Evolutionary conservation across 2,113 vertebrate genomes (phyloP), one percentile per base, ranked within the genome.

Genomic region (Phasianus colchicus): DNA sequence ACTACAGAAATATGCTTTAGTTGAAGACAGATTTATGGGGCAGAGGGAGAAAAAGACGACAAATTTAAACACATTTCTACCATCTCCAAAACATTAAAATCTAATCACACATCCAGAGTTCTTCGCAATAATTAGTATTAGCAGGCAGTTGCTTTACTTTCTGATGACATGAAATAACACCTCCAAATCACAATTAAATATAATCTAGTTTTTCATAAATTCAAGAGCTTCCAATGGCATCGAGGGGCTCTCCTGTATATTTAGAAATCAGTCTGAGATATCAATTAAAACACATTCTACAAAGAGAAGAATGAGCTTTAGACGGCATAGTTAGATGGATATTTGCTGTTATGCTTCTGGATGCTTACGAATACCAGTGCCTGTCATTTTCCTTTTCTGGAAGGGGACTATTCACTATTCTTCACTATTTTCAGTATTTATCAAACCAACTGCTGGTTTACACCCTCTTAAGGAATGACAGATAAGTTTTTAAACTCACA

Each of bases 341-440:
- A 77, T 1, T n/a, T 24, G 30, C 50, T 80, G 27, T 52, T 93
- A 47, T 18, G 50, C 67, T 71, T 67, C 66, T 63, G 50, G 32
- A 72, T 22, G 34, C 69, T 89, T 82, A 91, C 40, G 14, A 57
- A 69, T 34, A 42, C 13, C 54, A 73, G 77, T 48, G 36, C 17
- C 60, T 79, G 54, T 29, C 15, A 14, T 45, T 84, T 73, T 63
- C 67, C 40, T 89, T 75, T 70, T 71, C 55, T 71, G 54, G 40
- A 76, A 45, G 21, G 27, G 13, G 21, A 84, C 52, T 94, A 90
- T 50, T 54, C 91, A 57, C 38, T 30, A 60, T 61, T 84, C 15
- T 73, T 40, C 9, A 30, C 65, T 67, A 74, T 86, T 86, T 90
- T 57, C 83, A 90, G 27, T 87, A 86, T 94, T 97, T 95, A 90